Percentiles rank a stretch among this genome's conserved stretches.
These are phyloP conservation scores for Poecilia wingei DNA, from an alignment of 2,797 vertebrate genomes.

Conservation along the genomic window DNA sequence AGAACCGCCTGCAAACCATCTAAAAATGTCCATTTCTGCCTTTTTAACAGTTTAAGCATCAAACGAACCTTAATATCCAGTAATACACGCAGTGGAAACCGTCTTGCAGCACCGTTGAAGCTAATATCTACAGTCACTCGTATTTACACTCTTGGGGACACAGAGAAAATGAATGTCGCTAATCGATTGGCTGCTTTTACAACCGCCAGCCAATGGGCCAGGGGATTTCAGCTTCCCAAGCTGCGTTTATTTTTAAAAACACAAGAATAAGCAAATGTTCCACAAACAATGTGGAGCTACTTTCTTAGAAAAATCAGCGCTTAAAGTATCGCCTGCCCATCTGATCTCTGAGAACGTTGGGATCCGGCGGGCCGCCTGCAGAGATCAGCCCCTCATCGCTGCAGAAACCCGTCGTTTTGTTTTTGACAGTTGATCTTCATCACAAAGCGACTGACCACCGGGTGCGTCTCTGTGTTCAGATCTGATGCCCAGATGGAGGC, in stretches of 20 bases:
- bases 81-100: neutral
- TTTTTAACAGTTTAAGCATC: neutral
- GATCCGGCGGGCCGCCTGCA: neutral
- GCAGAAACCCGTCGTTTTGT: neutral
- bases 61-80: neutral
- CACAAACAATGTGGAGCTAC: no score
- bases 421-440: constrained; percentile 31
- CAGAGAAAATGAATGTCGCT: neutral
- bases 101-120: neutral
- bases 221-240: neutral
- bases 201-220: neutral
- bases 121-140: neutral
- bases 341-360: neutral
- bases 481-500: constrained; percentile 22
- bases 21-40: neutral
- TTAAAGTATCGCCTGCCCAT: neutral
- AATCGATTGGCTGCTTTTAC: neutral
- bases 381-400: neutral
- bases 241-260: neutral
- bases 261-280: neutral
- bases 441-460: constrained; percentile 5
- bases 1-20: neutral
- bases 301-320: no score
- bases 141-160: neutral
- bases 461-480: constrained; percentile 8